phyloP scores from a whole-genome alignment of 1,140 invertebrate genomes.

The Brachionus calyciflorus region DNA sequence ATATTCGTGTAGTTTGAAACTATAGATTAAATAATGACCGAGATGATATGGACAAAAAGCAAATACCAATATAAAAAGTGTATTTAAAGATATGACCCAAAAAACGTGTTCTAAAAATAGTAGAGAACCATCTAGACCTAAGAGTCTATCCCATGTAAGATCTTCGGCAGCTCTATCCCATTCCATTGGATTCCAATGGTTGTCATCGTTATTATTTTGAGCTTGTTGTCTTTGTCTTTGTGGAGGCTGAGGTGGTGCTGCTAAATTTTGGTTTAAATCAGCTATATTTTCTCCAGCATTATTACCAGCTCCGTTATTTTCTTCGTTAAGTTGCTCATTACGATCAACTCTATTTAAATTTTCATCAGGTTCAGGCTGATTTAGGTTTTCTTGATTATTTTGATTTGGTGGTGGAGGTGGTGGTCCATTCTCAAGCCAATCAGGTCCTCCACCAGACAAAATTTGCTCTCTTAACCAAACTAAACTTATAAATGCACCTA shows the following conservation, averaged over 20 bases:
- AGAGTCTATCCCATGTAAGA: constrained; percentile 86
- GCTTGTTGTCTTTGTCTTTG: constrained; percentile 52
- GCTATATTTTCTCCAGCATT: constrained; percentile 50
- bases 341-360: background rate
- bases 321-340: background rate
- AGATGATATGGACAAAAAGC: constrained; percentile 95
- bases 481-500: constrained; percentile 88
- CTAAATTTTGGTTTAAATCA: constrained; percentile 53
- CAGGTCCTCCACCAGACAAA: constrained; percentile 88
- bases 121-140: constrained; percentile 92
- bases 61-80: constrained; percentile 83
- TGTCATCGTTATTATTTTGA: constrained; percentile 67
- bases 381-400: constrained; percentile 48
- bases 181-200: constrained; percentile 94
- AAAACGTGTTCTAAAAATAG: constrained; percentile 97
- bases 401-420: background rate
- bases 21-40: constrained; percentile 76
- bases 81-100: constrained; percentile 96
- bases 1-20: constrained; percentile 73
- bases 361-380: background rate
- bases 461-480: constrained; percentile 98
- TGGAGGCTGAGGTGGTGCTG: constrained; percentile 47
- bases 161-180: constrained; percentile 96
- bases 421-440: constrained; percentile 78
- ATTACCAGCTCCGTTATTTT: background rate